These are phyloP conservation scores for Formicarius rufipectus DNA, from an alignment of 2,113 vertebrate species.

Conservation along the genomic window DNA sequence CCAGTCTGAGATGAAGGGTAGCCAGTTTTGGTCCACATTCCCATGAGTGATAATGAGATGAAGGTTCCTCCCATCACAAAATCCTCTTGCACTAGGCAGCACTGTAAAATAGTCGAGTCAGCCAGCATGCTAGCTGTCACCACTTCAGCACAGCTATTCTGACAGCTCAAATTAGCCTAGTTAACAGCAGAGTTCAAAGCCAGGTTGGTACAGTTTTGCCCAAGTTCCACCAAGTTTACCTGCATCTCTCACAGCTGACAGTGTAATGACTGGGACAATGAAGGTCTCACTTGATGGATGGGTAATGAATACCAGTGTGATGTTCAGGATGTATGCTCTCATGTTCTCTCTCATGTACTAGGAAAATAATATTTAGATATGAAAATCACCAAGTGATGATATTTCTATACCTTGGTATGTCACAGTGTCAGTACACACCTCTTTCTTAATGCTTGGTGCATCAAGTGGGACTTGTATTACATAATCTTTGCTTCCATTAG, in stretches of 20 bases:
- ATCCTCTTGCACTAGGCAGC: background rate
- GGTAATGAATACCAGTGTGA: constrained; percentile 41
- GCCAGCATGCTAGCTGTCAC: background rate
- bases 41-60: constrained; percentile 31
- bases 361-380: background rate
- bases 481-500: constrained; percentile 68
- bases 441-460: constrained; percentile 50
- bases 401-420: background rate
- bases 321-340: constrained; percentile 40
- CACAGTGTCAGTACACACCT: constrained; percentile 43
- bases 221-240: constrained; percentile 24
- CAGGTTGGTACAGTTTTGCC: background rate
- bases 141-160: background rate
- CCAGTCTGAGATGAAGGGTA: constrained; percentile 45
- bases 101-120: constrained; percentile 16
- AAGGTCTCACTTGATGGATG: constrained; percentile 45
- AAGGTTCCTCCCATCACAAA: constrained; percentile 39
- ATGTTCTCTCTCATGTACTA: background rate
- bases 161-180: background rate
- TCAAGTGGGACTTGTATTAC: constrained; percentile 70
- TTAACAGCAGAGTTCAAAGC: background rate
- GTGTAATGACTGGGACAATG: background rate
- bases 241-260: constrained; percentile 27
- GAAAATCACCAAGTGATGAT: background rate
- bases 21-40: constrained; percentile 59